Evolutionary conservation across 2,797 vertebrate genomes (phyloP).

Genomic region (Borostomias antarcticus): DNA sequence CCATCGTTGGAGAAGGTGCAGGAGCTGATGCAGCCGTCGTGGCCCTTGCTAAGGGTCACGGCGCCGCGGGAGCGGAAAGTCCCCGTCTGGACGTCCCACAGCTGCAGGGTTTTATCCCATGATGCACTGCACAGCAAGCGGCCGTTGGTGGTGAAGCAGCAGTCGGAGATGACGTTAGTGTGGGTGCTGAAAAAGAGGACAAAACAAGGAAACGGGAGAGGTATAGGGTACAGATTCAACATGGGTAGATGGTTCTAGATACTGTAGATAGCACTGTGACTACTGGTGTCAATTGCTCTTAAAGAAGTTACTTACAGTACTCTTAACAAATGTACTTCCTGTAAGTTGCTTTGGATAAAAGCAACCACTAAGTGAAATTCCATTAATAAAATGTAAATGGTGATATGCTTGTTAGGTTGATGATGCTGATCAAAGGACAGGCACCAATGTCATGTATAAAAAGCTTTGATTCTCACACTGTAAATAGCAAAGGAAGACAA

Average conservation of each 20-base stretch:
- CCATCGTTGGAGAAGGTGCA: constrained; percentile 76
- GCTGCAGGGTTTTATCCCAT: constrained; percentile 80
- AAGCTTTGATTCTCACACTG: neutral
- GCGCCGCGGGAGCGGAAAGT: constrained; percentile 65
- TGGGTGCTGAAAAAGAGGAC: constrained; percentile 70
- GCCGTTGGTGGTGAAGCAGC: constrained; percentile 76
- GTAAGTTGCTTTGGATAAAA: too few species aligned
- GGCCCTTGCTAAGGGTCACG: constrained; percentile 59
- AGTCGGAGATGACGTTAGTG: constrained; percentile 73
- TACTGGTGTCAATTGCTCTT: too few species aligned
- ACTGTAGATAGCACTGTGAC: too few species aligned
- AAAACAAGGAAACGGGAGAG: neutral
- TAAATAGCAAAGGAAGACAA: neutral
- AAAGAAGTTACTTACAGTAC: too few species aligned
- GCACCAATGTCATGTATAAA: neutral
- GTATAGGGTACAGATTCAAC: too few species aligned
- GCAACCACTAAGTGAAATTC: too few species aligned
- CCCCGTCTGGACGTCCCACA: constrained; percentile 77
- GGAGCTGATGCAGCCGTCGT: constrained; percentile 76
- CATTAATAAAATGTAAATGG: neutral
- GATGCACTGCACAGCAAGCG: constrained; percentile 79
- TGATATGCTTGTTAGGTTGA: neutral
- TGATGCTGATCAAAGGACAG: neutral
- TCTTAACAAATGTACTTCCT: too few species aligned
- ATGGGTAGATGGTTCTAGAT: neutral